Evolutionary conservation across 2,113 vertebrate genomes (phyloP).

Genomic region (Rhinopithecus roxellana): DNA sequence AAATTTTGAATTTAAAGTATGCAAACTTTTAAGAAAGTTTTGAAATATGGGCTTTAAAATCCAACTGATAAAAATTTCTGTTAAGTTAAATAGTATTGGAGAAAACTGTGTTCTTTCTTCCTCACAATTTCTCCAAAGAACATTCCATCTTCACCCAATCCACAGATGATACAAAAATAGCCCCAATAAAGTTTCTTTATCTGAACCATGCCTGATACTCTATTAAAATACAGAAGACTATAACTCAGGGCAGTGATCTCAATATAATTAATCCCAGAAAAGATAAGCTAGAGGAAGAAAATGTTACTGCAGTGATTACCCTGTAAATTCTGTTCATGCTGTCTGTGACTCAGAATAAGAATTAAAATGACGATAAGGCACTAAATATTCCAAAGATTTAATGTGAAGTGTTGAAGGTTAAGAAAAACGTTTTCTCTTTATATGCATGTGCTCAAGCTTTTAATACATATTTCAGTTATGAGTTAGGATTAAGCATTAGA

Average conservation of each 20-base stretch:
- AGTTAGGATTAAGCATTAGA: background rate
- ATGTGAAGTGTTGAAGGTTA: background rate
- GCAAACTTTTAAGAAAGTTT: no score
- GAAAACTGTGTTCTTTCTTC: background rate
- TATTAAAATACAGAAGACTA: background rate
- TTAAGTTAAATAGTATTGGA: background rate
- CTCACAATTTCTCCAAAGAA: background rate
- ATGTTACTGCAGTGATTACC: background rate
- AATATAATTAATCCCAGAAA: background rate
- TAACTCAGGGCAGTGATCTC: background rate
- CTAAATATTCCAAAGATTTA: background rate
- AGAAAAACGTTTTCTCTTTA: background rate
- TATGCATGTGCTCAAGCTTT: background rate
- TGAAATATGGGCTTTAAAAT: background rate
- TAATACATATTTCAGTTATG: background rate
- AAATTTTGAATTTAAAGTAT: no score
- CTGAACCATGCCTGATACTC: background rate
- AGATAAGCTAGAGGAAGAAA: background rate
- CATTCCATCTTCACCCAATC: background rate
- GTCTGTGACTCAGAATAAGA: background rate
- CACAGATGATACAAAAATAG: background rate
- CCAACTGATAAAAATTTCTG: background rate
- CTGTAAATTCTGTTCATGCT: background rate
- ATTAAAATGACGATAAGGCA: background rate
- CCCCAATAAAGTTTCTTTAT: background rate